Evolutionary conservation across 2,113 vertebrate genomes (phyloP).

Genomic region (Asarcornis scutulata): DNA sequence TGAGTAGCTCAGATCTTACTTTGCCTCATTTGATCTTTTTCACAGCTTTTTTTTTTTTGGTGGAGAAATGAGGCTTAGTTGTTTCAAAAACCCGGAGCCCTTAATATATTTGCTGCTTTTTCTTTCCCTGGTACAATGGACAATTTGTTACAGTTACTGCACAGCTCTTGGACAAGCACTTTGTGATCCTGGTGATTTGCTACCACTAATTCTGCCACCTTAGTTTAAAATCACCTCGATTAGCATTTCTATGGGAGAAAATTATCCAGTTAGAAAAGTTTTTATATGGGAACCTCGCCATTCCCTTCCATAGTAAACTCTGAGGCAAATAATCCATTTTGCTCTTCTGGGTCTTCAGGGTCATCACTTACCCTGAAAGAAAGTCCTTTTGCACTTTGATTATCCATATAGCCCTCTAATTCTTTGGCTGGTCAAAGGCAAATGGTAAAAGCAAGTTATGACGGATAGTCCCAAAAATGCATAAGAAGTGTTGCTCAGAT

Average conservation of each 20-base stretch:
- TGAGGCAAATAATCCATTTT: neutral
- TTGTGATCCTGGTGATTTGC: slow-evolving; percentile 8
- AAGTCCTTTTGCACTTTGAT: neutral
- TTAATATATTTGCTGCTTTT: neutral
- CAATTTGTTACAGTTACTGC: neutral
- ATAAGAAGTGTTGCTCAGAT: neutral
- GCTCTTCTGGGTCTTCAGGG: neutral
- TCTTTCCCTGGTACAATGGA: neutral
- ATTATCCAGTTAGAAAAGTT: neutral
- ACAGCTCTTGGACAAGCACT: neutral
- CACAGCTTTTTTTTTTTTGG: neutral
- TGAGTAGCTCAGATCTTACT: neutral
- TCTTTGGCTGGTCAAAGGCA: neutral
- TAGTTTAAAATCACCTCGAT: slow-evolving; percentile 11
- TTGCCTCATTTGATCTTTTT: neutral
- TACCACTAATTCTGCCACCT: neutral
- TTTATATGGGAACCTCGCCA: neutral
- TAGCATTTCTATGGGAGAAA: neutral
- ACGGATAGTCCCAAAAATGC: neutral
- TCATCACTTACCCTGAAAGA: neutral
- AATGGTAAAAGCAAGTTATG: neutral
- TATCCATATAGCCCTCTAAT: neutral
- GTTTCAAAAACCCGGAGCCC: neutral
- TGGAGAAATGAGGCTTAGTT: neutral
- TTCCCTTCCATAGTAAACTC: neutral